Conservation (phyloP, 2,888 invertebrate species). For the Erebia aethiops region DNA sequence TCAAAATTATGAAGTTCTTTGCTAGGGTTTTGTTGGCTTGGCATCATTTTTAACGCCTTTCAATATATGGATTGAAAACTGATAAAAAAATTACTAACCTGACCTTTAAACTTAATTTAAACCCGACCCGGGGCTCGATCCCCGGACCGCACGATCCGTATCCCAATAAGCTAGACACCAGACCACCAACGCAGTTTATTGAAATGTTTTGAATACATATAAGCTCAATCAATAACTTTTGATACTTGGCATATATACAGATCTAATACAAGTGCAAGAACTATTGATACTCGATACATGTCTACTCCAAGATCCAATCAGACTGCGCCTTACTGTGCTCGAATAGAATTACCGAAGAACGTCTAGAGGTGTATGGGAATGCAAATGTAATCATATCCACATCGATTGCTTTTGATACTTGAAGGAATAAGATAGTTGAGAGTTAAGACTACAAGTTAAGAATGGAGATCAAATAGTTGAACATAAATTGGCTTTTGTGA, state of each 20-base stretch:
- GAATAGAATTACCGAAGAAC: constrained; percentile 48
- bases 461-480: too few relatives aligned
- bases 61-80: too few relatives aligned
- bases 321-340: constrained; percentile 38
- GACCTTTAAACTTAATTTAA: too few relatives aligned
- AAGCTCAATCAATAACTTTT: constrained; percentile 22
- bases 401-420: constrained; percentile 36
- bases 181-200: too few relatives aligned
- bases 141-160: too few relatives aligned
- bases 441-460: not conserved
- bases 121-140: too few relatives aligned
- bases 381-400: constrained; percentile 44
- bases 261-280: constrained; percentile 9
- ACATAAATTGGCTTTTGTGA: not conserved
- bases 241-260: constrained; percentile 11
- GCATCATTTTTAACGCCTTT: too few relatives aligned
- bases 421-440: constrained; percentile 12
- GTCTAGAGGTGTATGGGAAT: constrained; percentile 47
- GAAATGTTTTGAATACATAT: too few relatives aligned
- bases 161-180: too few relatives aligned
- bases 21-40: too few relatives aligned
- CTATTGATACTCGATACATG: constrained; percentile 22
- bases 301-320: constrained; percentile 40
- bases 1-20: too few relatives aligned
- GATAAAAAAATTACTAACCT: too few relatives aligned